Base-by-base conservation (phyloP, 2,797 vertebrate species). In the Pitangus sulphuratus region DNA sequence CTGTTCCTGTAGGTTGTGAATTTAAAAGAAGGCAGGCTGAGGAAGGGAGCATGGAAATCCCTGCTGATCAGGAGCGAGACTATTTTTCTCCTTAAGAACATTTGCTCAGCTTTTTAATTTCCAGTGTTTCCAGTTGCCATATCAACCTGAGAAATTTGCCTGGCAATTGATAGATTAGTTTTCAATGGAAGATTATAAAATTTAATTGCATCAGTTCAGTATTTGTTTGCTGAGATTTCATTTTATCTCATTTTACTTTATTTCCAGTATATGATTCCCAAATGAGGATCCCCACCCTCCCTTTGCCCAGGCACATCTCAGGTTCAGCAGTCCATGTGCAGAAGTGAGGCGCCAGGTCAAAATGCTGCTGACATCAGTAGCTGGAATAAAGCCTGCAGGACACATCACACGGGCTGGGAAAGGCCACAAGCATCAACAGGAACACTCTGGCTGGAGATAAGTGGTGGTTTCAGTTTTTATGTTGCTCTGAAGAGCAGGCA, bases 121-220 rank as follows among this genome's bases (percentile, higher is more conserved):
- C 84, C 94, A 95, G 74, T 83, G 58, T 93, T 97, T 91, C 68
- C 60, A 89, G 90, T 96, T 95, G 88, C 93, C 87, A 78, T 93
- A 89, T 89, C 95, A 97, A 97, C 85, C 87, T 89, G 62, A 81
- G 45, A 90, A 97, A 95, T 94, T 61, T 89, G 45, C 78, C 84
- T 90, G 57, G 53, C 80, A 80, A 89, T 94, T 86, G 50, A 65
- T 65, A 39, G 79, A 11, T 6, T 92, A 72, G 86, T 93, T 96
- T 96, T 94, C 80, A 95, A 91, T 6, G 26, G 70, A 86, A 80
- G 50, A 76, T 78, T 93, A 20, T 58, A 94, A 91, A 82, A 68
- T 85, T 82, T 57, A 42, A 15, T 84, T 90, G 60, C 60, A 64
- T 62, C 48, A 21, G 48, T 90, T 51, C 54, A 65, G 65, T 17